phyloP scores from a whole-genome alignment of 2,113 vertebrate genomes.

The Notiomystis cincta region DNA sequence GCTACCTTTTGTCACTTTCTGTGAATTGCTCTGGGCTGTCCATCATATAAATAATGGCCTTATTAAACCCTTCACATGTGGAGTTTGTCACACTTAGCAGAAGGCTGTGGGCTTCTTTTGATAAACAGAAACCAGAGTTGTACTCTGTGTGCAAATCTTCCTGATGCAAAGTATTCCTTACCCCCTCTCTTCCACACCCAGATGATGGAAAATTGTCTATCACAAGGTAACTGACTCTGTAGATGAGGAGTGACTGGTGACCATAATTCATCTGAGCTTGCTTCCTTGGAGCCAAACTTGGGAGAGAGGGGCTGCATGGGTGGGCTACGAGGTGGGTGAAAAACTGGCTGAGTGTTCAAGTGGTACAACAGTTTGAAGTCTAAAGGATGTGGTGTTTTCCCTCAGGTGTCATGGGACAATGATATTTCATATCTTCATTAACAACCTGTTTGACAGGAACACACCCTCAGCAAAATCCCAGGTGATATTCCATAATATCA shows the following conservation, averaged over 20 bases:
- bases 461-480: background rate
- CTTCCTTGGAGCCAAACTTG: background rate
- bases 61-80: background rate
- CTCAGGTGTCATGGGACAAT: background rate
- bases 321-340: background rate
- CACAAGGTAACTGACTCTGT: background rate
- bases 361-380: background rate
- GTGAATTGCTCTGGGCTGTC: background rate
- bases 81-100: background rate
- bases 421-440: background rate
- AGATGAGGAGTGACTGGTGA: background rate
- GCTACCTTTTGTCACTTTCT: background rate
- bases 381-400: background rate
- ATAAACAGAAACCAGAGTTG: background rate
- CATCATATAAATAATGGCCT: background rate
- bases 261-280: background rate
- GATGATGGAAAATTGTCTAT: background rate
- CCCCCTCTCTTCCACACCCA: rapidly evolving
- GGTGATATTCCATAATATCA: too few relatives aligned
- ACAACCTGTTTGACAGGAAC: background rate
- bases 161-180: background rate
- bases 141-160: background rate
- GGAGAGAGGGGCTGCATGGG: background rate
- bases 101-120: background rate
- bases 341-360: background rate